phyloP scores from a whole-genome alignment of 2,113 vertebrate genomes.

The Sinocyclocheilus anophthalmus region DNA sequence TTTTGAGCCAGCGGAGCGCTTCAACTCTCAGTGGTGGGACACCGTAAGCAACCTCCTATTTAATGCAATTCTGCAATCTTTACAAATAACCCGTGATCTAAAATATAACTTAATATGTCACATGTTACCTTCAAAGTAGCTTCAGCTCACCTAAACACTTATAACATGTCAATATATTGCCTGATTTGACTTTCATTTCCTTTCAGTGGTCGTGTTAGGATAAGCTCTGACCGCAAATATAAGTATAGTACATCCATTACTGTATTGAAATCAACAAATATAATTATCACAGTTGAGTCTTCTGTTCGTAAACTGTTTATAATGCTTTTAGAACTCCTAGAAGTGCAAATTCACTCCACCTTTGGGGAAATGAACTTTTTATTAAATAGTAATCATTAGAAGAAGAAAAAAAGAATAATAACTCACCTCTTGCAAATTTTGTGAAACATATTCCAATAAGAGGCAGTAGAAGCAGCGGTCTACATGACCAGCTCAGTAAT shows the following conservation, averaged over 20 bases:
- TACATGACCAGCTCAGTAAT: neutral
- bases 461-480: neutral
- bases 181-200: neutral
- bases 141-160: neutral
- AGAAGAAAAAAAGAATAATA: neutral
- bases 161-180: too few species aligned
- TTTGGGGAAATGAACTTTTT: neutral
- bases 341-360: neutral
- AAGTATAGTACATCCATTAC: neutral
- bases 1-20: neutral
- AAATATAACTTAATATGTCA: neutral
- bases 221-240: neutral
- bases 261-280: neutral
- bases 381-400: neutral
- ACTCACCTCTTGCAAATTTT: constrained; percentile 9
- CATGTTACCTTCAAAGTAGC: neutral
- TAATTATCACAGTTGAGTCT: neutral
- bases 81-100: neutral
- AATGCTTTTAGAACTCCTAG: neutral
- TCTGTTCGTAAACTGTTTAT: neutral
- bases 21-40: neutral
- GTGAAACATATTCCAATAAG: constrained; percentile 18
- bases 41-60: neutral
- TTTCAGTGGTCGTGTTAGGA: neutral
- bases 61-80: neutral